Evolutionary conservation across 2,113 vertebrate genomes (phyloP).

Genomic region (Callorhinus ursinus): DNA sequence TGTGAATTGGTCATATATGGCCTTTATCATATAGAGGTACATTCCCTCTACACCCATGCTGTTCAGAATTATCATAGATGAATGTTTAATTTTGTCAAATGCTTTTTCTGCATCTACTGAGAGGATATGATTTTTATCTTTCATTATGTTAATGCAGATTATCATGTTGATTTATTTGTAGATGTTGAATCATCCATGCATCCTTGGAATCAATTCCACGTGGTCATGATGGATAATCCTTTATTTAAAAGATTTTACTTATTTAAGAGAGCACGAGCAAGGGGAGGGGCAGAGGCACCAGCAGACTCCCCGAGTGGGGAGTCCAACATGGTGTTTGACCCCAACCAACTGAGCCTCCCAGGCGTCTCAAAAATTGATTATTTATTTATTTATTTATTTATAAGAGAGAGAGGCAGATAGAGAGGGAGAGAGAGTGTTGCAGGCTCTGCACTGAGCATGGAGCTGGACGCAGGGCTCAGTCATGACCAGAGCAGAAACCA

Average conservation of each 20-base stretch:
- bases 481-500: too few relatives aligned
- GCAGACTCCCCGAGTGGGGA: too few relatives aligned
- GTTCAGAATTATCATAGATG: neutral
- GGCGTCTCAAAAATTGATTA: too few relatives aligned
- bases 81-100: neutral
- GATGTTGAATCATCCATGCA: neutral
- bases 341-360: too few relatives aligned
- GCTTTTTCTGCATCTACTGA: neutral
- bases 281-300: too few relatives aligned
- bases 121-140: neutral
- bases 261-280: too few relatives aligned
- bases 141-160: neutral
- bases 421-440: neutral
- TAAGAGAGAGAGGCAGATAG: too few relatives aligned
- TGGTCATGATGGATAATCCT: neutral
- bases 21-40: neutral
- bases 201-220: neutral
- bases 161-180: neutral
- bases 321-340: too few relatives aligned
- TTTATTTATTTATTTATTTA: too few relatives aligned
- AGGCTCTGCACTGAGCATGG: neutral
- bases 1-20: neutral
- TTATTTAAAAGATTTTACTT: neutral
- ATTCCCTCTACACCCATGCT: neutral
- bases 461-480: neutral